phyloP scores from a whole-genome alignment of 2,113 vertebrate species.

The Scortum barcoo region DNA sequence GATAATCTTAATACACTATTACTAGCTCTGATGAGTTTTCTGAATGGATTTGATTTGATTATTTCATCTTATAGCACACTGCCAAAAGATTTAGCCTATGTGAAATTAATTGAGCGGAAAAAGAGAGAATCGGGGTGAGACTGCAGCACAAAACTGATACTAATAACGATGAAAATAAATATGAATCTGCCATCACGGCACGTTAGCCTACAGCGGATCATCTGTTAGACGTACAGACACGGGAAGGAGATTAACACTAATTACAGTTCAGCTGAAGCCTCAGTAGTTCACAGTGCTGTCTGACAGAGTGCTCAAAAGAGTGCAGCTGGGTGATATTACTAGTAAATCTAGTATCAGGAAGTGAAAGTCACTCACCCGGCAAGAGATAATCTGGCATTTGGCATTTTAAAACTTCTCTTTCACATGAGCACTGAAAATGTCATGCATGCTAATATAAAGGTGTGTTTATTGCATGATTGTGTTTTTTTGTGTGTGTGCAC shows the following conservation, averaged over 20 bases:
- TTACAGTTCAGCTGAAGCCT: conserved; percentile 58
- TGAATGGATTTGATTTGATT: conserved; percentile 12
- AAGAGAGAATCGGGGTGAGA: not conserved
- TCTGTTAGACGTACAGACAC: conserved; percentile 47
- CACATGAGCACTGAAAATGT: not conserved
- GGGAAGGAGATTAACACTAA: conserved; percentile 62
- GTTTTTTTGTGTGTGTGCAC: not conserved
- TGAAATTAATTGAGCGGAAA: conserved; percentile 39
- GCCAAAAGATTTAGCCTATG: conserved; percentile 27
- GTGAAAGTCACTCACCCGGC: conserved; percentile 1
- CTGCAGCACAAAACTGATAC: conserved; percentile 26
- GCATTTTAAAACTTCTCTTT: not conserved
- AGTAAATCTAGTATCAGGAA: conserved; percentile 1
- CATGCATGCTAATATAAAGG: not conserved
- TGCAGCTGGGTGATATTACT: conserved; percentile 17
- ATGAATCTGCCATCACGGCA: conserved; percentile 44
- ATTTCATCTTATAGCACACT: not conserved
- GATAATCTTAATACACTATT: not conserved
- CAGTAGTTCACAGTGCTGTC: conserved; percentile 26
- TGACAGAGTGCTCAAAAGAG: conserved; percentile 26
- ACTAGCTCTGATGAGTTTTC: conserved; percentile 5
- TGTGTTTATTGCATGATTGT: not conserved
- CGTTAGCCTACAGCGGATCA: conserved; percentile 47
- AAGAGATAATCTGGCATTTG: conserved; percentile 1
- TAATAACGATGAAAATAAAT: conserved; percentile 51